phyloP scores from a whole-genome alignment of 2,113 vertebrate genomes.

The Tympanuchus pallidicinctus region DNA sequence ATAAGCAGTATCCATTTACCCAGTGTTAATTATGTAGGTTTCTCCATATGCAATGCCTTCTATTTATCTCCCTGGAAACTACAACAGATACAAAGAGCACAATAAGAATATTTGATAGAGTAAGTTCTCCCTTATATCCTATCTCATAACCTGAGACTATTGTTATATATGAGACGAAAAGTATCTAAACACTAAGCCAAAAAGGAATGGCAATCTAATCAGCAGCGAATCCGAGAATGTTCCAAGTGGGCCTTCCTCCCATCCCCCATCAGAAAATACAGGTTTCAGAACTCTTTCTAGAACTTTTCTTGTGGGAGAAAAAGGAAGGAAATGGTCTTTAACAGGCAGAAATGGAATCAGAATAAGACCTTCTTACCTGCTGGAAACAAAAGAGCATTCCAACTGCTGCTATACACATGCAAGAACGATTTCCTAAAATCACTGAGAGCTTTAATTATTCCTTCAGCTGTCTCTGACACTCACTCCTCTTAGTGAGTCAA shows the following conservation, averaged over 20 bases:
- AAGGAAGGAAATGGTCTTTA: not conserved
- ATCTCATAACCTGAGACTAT: not conserved
- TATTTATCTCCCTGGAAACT: not conserved
- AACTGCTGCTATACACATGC: accelerated
- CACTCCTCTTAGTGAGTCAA: accelerated
- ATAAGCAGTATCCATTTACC: not conserved
- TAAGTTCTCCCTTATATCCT: not conserved
- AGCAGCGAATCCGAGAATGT: not conserved
- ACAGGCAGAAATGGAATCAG: not conserved
- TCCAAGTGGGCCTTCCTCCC: not conserved
- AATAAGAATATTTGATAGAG: not conserved
- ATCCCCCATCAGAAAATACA: not conserved
- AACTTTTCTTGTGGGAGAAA: not conserved
- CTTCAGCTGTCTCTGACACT: not conserved
- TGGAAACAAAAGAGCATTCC: accelerated
- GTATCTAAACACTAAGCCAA: not conserved
- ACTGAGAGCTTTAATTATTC: not conserved
- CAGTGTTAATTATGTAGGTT: not conserved
- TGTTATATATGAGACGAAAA: not conserved
- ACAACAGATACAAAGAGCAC: not conserved
- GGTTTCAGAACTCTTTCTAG: not conserved
- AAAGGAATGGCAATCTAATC: not conserved
- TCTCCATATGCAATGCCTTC: not conserved
- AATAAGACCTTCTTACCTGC: not conserved
- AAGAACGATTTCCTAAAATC: not conserved